phyloP scores from a whole-genome alignment of 1,140 invertebrate genomes.

The Heliconius hermathena region DNA sequence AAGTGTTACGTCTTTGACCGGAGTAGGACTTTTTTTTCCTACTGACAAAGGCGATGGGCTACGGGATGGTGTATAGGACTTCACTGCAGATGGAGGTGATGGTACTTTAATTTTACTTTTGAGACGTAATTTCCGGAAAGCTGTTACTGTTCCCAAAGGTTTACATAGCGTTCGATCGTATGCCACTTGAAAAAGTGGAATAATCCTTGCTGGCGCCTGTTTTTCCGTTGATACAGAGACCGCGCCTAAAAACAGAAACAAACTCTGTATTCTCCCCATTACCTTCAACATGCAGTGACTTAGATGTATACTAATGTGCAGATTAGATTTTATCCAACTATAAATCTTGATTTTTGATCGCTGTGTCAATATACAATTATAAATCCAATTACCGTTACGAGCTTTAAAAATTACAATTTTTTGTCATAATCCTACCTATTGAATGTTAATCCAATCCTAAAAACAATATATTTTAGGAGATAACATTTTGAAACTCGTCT shows the following conservation, averaged over 20 bases:
- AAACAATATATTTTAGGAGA: constrained; percentile 24
- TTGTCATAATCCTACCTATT: neutral
- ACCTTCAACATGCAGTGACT: constrained; percentile 40
- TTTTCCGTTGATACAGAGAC: constrained; percentile 51
- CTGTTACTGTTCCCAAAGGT: constrained; percentile 64
- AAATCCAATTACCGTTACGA: neutral
- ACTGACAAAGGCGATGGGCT: constrained; percentile 51
- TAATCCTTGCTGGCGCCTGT: constrained; percentile 71
- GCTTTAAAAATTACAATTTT: neutral
- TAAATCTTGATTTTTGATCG: constrained; percentile 18
- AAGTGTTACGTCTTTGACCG: constrained; percentile 25
- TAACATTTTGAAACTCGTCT: constrained; percentile 37
- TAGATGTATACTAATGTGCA: constrained; percentile 35
- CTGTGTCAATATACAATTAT: neutral
- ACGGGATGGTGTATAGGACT: constrained; percentile 49
- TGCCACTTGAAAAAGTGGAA: constrained; percentile 73
- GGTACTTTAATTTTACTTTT: constrained; percentile 35
- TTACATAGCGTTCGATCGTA: constrained; percentile 72
- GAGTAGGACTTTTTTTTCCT: constrained; percentile 26
- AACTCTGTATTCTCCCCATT: constrained; percentile 42
- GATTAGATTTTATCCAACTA: constrained; percentile 28
- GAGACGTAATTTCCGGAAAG: constrained; percentile 58
- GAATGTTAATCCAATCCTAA: neutral
- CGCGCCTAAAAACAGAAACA: constrained; percentile 74
- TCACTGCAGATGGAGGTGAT: constrained; percentile 17